These are phyloP conservation scores for Hypotaenidia philippensis DNA, from an alignment of 2,797 vertebrate species.

Conservation along the genomic window DNA sequence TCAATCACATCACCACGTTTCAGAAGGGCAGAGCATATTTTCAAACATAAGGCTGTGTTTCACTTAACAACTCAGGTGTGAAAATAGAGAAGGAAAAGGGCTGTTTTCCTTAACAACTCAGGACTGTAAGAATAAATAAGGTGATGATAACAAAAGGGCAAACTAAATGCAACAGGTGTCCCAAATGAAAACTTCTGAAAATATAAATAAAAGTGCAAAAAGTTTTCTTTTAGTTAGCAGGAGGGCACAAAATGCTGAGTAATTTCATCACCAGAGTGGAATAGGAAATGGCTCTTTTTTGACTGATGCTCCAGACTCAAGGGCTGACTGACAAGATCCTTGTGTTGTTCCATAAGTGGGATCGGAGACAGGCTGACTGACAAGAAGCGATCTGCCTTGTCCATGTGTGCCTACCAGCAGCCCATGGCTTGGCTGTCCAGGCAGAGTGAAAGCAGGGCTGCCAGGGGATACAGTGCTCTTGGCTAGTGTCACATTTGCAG, in stretches of 20 bases:
- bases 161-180: not conserved
- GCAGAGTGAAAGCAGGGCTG: not conserved
- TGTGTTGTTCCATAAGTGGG: not conserved
- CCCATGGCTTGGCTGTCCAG: not conserved
- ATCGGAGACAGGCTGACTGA: not conserved
- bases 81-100: not conserved
- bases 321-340: not conserved
- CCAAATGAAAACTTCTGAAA: not conserved
- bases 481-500: fast-evolving
- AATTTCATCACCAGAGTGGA: not conserved
- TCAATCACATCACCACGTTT: not conserved
- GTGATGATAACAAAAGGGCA: not conserved
- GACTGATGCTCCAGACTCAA: not conserved
- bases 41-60: not conserved
- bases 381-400: not conserved
- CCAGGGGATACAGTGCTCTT: not conserved
- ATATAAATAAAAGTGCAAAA: not conserved
- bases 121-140: not conserved
- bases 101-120: not conserved
- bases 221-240: not conserved
- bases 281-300: not conserved
- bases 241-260: not conserved
- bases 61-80: not conserved
- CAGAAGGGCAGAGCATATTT: not conserved
- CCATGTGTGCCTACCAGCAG: fast-evolving